Conservation (phyloP, 2,888 invertebrate genomes). For the Melanotus villosus region DNA sequence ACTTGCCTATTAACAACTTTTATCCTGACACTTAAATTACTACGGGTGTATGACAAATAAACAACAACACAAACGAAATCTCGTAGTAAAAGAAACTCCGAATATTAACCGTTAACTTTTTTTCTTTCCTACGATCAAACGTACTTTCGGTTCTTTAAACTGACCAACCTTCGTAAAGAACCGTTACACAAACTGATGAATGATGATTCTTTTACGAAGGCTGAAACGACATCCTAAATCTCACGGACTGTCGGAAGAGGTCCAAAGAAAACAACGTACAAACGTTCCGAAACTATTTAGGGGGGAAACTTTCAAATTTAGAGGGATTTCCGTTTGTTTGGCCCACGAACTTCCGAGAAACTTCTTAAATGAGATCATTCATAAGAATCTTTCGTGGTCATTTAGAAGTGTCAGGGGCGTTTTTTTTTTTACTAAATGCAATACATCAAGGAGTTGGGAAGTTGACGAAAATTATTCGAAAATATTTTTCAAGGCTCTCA, state of each 20-base stretch:
- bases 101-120: too few relatives aligned
- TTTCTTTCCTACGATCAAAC: too few relatives aligned
- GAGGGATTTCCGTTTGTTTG: slow-evolving; percentile 31
- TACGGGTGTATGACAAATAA: background rate
- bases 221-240: slow-evolving; percentile 12
- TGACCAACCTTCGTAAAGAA: too few relatives aligned
- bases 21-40: slow-evolving; percentile 32
- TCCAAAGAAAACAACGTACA: slow-evolving; percentile 10
- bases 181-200: too few relatives aligned
- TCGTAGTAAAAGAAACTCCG: background rate
- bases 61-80: background rate
- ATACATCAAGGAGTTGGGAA: too few relatives aligned
- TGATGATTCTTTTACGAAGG: too few relatives aligned
- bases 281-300: slow-evolving; percentile 2
- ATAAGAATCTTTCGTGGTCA: slow-evolving; percentile 16
- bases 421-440: too few relatives aligned
- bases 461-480: background rate
- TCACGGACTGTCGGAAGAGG: background rate
- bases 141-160: too few relatives aligned
- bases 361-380: slow-evolving; percentile 16
- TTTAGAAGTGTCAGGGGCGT: background rate
- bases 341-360: slow-evolving; percentile 23
- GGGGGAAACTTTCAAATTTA: slow-evolving; percentile 23
- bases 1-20: slow-evolving; percentile 30
- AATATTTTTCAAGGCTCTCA: background rate